Base-by-base conservation (phyloP, 2,113 vertebrate species). In the Petromus typicus region DNA sequence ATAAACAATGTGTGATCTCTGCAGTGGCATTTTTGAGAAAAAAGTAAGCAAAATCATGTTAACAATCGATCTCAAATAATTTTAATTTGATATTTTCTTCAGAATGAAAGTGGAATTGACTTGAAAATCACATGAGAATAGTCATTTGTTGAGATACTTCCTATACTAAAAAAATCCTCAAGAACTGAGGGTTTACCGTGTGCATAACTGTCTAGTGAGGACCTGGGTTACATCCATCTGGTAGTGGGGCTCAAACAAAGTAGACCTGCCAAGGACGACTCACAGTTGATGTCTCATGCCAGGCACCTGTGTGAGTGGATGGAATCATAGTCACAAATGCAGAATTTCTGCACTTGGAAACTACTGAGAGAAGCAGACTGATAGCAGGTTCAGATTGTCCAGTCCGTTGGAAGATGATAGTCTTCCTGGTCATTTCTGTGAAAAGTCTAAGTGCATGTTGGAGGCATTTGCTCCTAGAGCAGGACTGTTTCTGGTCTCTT, bases 51-150 rank as follows among this genome's bases (percentile, higher is more conserved):
- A 86, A 92, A 54, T 32, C 27, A 43, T 67, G 8, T 93, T 57
- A 95, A 92, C n/a, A 73, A 71, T 86, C 23, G 16, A 51, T 75
- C 30, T 51, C 22, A 80, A 40, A 67, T 90, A 86, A 76, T 76
- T 84, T 76, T 89, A 37, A 23, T 43, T 23, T 57, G n/a, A 8
- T 78, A 61, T 89, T 75, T 86, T 66, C 7, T 57, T 95, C 32
- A 66, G 43, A 89, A 78, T 30, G 23, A 90, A 93, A 85, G 64
- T 23, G 3, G 17, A 71, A 17, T 57, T 75, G 9, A 76, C 22
- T 10, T 86, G n/a, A 11, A 23, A 27, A 51, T 17, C 69, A 63
- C n/a, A 40, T 82, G 27, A 82, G 92, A 89, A 71, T 27, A 61
- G 4, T 16, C 4, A 12, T 73, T 89, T 79, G 12, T 86, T 64